Base-by-base conservation (phyloP, 2,888 invertebrate genomes). In the Chydorus sphaericus region DNA sequence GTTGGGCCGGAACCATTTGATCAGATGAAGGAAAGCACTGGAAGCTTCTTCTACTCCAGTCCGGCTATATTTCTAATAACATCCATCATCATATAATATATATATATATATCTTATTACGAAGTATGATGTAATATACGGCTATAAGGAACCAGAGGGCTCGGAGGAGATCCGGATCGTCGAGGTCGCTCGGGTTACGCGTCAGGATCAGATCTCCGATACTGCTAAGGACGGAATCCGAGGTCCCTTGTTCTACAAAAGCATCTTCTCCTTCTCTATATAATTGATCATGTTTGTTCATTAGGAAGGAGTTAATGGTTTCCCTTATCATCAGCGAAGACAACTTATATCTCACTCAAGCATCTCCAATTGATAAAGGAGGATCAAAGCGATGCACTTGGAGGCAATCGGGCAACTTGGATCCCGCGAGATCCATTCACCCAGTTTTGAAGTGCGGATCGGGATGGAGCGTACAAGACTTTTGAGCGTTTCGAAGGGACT, bases 1-100 rank as follows among this genome's bases (percentile, higher is more conserved):
- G 33, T 52, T 36, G 52, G 52, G 33, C 33, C 36, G 52, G 52
- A 52, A 52, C 52, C 52, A 52, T 52, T 52, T 52, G 31, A 52
- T 33, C 52, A 52, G 36, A 26, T 36, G 52, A 26, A 31, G 23
- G 33, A 52, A 52, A 52, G 36, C 26, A 10, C 18, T 26, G 1
- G 52, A 52, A 10, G 52, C 52, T 52, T 52, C 52, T 23, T 52
- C 23, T 11, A 44, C 33, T 16, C 20, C 23, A 23, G 36, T 37
- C 23, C 33, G 23, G 33, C 52, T 52, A 26, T 52, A 52, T 33
- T 33, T 52, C 52, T 52, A n/a, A n/a, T n/a, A n/a, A n/a, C n/a
- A n/a, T n/a, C n/a, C 39, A 20, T 39, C 39, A 39, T 44, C 1
- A 39, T n/a, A n/a, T n/a, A n/a, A n/a, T n/a, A n/a, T n/a, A n/a